Base-by-base conservation (phyloP, 2,113 vertebrate genomes). In the Strigops habroptila region DNA sequence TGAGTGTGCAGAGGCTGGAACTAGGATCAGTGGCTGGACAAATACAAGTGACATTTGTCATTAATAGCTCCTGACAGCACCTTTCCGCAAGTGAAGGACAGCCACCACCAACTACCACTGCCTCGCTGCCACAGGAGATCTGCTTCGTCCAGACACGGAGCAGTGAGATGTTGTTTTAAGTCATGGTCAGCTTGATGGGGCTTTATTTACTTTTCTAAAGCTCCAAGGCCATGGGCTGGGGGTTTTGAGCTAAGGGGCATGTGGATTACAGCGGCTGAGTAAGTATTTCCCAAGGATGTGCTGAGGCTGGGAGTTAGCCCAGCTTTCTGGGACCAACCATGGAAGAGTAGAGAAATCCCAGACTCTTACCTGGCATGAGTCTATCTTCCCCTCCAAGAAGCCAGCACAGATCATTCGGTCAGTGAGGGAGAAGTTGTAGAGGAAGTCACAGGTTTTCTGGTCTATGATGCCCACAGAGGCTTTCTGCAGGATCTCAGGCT, bases 391-490 rank as follows among this genome's bases (percentile, higher is more conserved):
- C 93, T 99, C 98, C 91, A 99, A 97, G 95, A 99, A 99, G 60
- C 99, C 99, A 2, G 99, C 99, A 5, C 99, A 99, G 95, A 99
- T 98, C 99, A 99, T 99, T 33, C 81, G 96, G 51, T 98, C 96
- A 0, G 98, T 99, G 84, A 99, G 96, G 2, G 98, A 98, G 51
- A 99, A 98, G 96, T 98, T 98, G 98, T 99, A 99, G 60, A 99
- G 98, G 3, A 96, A 94, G 0, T 98, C 97, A 95, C 99, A 99
- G 11, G 97, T 97, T n/a, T 97, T 97, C 73, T 99, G 98, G 89
- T 99, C 99, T 2, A 99, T 98, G 93, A 99, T 97, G 84, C 64
- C 39, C 19, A 97, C 95, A 31, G 98, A 96, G 0, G 99, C 99
- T 68, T 98, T 98, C 97, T 99, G 99, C 48, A 99, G 98, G 21